Percentiles rank a stretch among this genome's conserved stretches.
These are phyloP conservation scores for Eilema griseolum DNA, from an alignment of 2,888 invertebrate species.

Conservation along the genomic window DNA sequence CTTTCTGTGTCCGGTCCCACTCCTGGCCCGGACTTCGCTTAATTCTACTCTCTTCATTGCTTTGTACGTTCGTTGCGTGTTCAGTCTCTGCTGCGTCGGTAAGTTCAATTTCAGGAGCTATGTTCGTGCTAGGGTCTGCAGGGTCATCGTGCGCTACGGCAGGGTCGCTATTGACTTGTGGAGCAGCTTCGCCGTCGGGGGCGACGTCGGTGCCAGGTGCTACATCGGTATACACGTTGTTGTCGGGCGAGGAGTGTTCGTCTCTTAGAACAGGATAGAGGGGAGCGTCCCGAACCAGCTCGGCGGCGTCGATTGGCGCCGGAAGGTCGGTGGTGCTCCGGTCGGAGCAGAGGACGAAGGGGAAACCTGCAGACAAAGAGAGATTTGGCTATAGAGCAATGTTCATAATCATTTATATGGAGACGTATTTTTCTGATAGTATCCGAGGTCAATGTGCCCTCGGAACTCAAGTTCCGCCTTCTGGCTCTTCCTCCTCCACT, in stretches of 20 bases:
- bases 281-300: conserved; percentile 72
- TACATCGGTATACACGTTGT: conserved; percentile 2
- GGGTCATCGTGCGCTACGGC: not conserved
- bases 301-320: conserved; percentile 63
- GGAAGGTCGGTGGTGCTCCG: conserved; percentile 68
- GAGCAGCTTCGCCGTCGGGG: not conserved
- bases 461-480: too few relatives aligned
- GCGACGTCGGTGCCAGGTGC: conserved; percentile 6
- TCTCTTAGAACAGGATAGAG: conserved; percentile 68
- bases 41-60: conserved; percentile 52
- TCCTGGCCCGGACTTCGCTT: conserved; percentile 73
- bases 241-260: conserved; percentile 19
- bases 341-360: conserved; percentile 55
- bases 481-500: too few relatives aligned
- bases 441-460: too few relatives aligned
- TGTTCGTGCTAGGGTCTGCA: not conserved
- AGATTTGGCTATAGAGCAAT: not conserved
- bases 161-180: not conserved
- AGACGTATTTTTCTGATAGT: too few relatives aligned
- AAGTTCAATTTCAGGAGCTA: not conserved
- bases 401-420: too few relatives aligned
- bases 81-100: conserved; percentile 55
- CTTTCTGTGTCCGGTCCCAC: conserved; percentile 71
- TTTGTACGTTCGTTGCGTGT: conserved; percentile 61
- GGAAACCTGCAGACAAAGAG: conserved; percentile 63